Conservation (phyloP, 2,888 invertebrate species). For the Trichopria drosophilae region DNA sequence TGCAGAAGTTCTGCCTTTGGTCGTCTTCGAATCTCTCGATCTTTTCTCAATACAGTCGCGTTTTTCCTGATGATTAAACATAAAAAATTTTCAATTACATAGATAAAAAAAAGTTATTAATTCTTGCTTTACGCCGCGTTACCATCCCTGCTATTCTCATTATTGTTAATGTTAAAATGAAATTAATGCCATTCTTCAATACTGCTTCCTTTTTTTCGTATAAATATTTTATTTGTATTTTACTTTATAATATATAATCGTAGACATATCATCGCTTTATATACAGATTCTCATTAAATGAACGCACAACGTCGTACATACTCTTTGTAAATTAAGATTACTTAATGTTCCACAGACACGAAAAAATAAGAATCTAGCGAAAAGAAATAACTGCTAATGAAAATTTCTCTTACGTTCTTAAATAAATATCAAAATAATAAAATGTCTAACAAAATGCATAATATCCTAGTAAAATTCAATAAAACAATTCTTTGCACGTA, state of each 20-base stretch:
- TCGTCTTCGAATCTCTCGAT: no score
- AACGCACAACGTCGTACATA: slow-evolving; percentile 37
- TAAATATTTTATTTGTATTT: slow-evolving; percentile 47
- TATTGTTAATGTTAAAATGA: slow-evolving; percentile 35
- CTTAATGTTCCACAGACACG: slow-evolving; percentile 59
- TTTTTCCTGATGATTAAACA: no score
- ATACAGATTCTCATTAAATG: slow-evolving; percentile 41
- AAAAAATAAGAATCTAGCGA: slow-evolving; percentile 57
- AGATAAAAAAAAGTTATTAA: no score
- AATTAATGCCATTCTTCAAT: no score
- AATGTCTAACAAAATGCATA: no score
- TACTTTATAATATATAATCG: slow-evolving; percentile 40
- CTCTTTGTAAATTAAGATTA: no score
- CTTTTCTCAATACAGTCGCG: no score
- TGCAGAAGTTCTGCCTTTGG: no score
- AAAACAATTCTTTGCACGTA: no score
- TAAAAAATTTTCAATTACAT: no score
- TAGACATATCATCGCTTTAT: slow-evolving; percentile 39
- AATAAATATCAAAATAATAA: slow-evolving; percentile 23
- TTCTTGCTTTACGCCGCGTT: slow-evolving; percentile 52
- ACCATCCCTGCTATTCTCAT: slow-evolving; percentile 49
- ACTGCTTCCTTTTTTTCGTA: slow-evolving; percentile 45
- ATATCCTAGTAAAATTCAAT: no score
- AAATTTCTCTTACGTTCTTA: slow-evolving; percentile 6
- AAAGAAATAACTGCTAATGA: no score